These are phyloP conservation scores for Leucozona laternaria DNA, from an alignment of 2,888 invertebrate species.

Conservation along the genomic window DNA sequence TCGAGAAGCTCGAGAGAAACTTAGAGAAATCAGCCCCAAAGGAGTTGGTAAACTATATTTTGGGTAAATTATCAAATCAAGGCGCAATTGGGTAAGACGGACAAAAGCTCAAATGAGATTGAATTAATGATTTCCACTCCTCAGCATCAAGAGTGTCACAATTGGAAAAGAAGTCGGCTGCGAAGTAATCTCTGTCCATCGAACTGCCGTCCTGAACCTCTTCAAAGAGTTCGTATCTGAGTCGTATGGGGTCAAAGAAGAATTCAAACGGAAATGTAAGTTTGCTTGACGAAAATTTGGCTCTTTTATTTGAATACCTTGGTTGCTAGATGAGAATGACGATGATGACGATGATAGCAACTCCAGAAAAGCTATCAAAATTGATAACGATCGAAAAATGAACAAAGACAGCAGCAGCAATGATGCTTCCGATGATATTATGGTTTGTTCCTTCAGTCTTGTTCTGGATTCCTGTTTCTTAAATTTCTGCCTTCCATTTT, in stretches of 20 bases:
- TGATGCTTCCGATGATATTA: slow-evolving; percentile 88
- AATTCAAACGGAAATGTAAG: slow-evolving; percentile 84
- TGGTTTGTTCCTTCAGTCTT: slow-evolving; percentile 80
- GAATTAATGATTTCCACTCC: not conserved
- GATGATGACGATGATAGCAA: slow-evolving; percentile 79
- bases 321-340: slow-evolving; percentile 81
- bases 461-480: not conserved
- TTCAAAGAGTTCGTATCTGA: slow-evolving; percentile 82
- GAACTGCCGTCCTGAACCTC: slow-evolving; percentile 80
- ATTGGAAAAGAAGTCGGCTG: slow-evolving; percentile 82
- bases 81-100: slow-evolving; percentile 62
- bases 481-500: not conserved
- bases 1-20: slow-evolving; percentile 85
- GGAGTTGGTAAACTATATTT: slow-evolving; percentile 88
- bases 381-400: slow-evolving; percentile 76
- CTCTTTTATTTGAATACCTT: slow-evolving; percentile 5
- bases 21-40: slow-evolving; percentile 85
- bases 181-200: slow-evolving; percentile 82
- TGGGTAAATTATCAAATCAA: slow-evolving; percentile 92
- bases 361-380: slow-evolving; percentile 77
- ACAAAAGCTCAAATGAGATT: not conserved
- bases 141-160: slow-evolving; percentile 81
- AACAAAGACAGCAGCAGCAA: slow-evolving; percentile 79
- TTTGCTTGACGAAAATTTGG: slow-evolving; percentile 41
- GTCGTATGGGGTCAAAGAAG: slow-evolving; percentile 82